A percentile compares a stretch with the other conserved stretches of the same genome.
Conservation (phyloP, 2,797 vertebrate genomes). For the Chrysocyon brachyurus region DNA sequence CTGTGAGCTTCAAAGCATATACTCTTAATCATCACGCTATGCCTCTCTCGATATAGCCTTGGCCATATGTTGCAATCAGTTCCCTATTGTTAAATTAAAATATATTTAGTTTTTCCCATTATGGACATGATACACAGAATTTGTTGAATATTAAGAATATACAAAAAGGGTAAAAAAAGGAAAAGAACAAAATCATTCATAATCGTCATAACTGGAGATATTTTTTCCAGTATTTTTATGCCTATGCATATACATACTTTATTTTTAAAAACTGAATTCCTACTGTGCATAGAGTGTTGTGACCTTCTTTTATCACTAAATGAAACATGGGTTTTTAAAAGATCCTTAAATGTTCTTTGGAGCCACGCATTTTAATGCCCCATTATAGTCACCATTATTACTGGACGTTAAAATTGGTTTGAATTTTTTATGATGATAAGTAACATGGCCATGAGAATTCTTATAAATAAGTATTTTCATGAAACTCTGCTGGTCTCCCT, state of each 20-base stretch:
- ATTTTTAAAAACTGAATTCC: constrained; percentile 41
- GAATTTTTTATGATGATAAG: constrained; percentile 9
- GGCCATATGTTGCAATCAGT: constrained; percentile 73
- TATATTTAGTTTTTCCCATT: constrained; percentile 73
- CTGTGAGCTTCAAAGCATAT: constrained; percentile 67
- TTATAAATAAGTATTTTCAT: constrained; percentile 25
- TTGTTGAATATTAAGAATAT: constrained; percentile 67
- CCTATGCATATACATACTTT: not conserved
- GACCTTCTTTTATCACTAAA: constrained; percentile 1
- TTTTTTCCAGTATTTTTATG: not conserved
- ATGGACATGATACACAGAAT: constrained; percentile 37
- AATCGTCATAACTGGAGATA: not conserved
- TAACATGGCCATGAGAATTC: not conserved
- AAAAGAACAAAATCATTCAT: constrained; percentile 57
- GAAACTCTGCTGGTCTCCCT: constrained; percentile 7
- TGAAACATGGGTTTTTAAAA: not conserved
- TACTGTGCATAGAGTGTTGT: not conserved
- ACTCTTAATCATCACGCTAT: constrained; percentile 18
- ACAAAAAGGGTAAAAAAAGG: constrained; percentile 41
- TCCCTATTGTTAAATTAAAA: constrained; percentile 82
- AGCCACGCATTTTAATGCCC: not conserved
- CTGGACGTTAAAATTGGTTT: not conserved
- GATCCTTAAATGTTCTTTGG: constrained; percentile 6
- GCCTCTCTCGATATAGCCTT: constrained; percentile 51
- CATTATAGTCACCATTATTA: not conserved